A percentile compares a stretch with the other conserved stretches of the same genome.
Conservation (phyloP, 2,888 invertebrate genomes). For the Ennomos fuscantarius region DNA sequence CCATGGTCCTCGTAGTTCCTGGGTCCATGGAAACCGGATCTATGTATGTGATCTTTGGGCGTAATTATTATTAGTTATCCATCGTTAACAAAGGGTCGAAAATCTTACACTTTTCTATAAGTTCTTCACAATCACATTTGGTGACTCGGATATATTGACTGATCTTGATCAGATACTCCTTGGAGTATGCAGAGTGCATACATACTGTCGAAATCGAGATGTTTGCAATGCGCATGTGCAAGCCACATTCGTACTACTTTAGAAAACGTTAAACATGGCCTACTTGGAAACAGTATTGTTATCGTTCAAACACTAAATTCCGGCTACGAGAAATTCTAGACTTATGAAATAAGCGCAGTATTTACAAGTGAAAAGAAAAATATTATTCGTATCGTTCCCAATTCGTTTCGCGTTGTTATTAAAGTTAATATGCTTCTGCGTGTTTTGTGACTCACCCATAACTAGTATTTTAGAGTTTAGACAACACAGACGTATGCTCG, state of each 20-base stretch:
- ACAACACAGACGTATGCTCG: constrained; percentile 8
- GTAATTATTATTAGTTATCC: no score
- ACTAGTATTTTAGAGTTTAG: constrained; percentile 14
- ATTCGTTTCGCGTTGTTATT: constrained; percentile 26
- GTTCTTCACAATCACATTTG: background rate
- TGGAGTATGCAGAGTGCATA: background rate
- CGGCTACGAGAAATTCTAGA: constrained; percentile 26
- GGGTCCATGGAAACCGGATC: no score
- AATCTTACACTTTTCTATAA: no score
- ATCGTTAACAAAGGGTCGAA: no score
- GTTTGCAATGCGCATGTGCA: constrained; percentile 7
- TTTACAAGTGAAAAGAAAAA: constrained; percentile 25
- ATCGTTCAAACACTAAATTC: constrained; percentile 28
- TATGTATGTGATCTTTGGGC: no score
- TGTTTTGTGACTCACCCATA: constrained; percentile 15
- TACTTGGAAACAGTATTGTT: constrained; percentile 30
- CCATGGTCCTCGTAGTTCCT: no score
- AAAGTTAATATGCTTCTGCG: constrained; percentile 19
- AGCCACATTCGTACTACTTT: constrained; percentile 12
- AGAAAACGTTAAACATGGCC: constrained; percentile 28
- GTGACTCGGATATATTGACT: background rate
- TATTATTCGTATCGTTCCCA: constrained; percentile 28
- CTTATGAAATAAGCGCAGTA: constrained; percentile 24
- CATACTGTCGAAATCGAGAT: constrained; percentile 6
- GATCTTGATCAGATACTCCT: no score